phyloP scores from a whole-genome alignment of 2,797 vertebrate species.

The Anniella stebbinsi region DNA sequence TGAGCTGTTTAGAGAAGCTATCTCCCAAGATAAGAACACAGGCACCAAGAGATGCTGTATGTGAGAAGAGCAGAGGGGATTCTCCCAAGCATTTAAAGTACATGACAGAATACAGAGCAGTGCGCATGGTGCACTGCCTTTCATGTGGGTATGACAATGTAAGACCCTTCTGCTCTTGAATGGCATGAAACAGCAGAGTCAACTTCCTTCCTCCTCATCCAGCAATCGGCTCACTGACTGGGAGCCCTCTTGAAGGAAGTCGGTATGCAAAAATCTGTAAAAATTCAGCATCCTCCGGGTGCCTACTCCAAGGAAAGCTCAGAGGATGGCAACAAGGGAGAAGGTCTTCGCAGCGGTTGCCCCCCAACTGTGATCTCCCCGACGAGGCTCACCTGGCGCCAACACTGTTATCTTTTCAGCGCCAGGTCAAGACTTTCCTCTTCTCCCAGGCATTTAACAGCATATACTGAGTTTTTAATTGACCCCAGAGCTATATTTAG shows the following conservation, averaged over 20 bases:
- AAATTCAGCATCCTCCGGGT: no score
- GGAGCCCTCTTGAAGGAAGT: neutral
- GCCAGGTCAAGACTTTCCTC: no score
- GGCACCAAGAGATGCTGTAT: neutral
- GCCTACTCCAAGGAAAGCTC: no score
- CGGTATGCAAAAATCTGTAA: neutral
- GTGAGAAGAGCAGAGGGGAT: conserved; percentile 18
- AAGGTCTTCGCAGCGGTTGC: no score
- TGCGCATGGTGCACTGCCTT: conserved; percentile 34
- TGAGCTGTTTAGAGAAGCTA: conserved; percentile 16
- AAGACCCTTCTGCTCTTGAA: neutral
- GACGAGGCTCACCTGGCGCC: no score
- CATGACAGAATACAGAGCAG: conserved; percentile 39
- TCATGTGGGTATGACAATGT: conserved; percentile 44
- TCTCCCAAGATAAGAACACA: conserved; percentile 15
- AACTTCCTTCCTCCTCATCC: conserved; percentile 27
- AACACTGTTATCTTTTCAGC: no score
- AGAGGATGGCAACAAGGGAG: no score
- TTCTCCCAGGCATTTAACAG: no score
- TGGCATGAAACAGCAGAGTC: conserved; percentile 25
- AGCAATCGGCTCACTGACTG: neutral
- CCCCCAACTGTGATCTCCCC: no score
- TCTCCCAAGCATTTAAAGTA: conserved; percentile 55
- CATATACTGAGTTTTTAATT: no score
- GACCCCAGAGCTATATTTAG: no score